Conservation (phyloP, 53 echinoderm and acorn worm genomes). For the Holothuria leucospilota region DNA sequence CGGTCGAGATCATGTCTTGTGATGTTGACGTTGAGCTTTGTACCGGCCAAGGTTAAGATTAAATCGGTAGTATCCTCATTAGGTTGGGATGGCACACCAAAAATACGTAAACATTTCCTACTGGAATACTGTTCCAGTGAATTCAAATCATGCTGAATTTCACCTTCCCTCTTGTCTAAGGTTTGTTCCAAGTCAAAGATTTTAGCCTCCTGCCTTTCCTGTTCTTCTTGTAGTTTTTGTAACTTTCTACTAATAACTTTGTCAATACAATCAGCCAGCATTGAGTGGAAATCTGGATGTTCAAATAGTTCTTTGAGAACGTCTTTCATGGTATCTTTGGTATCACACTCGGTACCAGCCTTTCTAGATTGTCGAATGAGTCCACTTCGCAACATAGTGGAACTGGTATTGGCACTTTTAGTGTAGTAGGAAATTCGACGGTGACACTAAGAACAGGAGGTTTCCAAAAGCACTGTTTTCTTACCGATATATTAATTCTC, state of each 20-base stretch:
- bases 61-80: not conserved
- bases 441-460: too few relatives aligned
- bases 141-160: not conserved
- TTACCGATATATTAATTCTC: too few relatives aligned
- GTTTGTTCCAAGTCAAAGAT: not conserved
- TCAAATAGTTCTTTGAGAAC: not conserved
- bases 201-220: constrained; percentile 1
- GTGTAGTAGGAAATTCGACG: too few relatives aligned
- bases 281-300: not conserved
- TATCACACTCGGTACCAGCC: not conserved
- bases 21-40: not conserved
- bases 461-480: too few relatives aligned
- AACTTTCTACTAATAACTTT: not conserved
- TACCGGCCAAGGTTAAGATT: not conserved
- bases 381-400: constrained; percentile 18
- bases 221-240: constrained; percentile 1
- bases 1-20: too few relatives aligned
- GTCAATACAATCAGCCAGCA: not conserved
- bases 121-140: not conserved
- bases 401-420: too few relatives aligned
- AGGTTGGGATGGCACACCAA: not conserved
- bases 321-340: too few relatives aligned
- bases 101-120: not conserved
- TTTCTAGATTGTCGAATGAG: not conserved
- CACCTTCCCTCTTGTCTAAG: not conserved